A percentile compares a stretch with the other conserved stretches of the same genome.
phyloP scores from a whole-genome alignment of 2,113 vertebrate species.

The Syngnathoides biaculeatus region DNA sequence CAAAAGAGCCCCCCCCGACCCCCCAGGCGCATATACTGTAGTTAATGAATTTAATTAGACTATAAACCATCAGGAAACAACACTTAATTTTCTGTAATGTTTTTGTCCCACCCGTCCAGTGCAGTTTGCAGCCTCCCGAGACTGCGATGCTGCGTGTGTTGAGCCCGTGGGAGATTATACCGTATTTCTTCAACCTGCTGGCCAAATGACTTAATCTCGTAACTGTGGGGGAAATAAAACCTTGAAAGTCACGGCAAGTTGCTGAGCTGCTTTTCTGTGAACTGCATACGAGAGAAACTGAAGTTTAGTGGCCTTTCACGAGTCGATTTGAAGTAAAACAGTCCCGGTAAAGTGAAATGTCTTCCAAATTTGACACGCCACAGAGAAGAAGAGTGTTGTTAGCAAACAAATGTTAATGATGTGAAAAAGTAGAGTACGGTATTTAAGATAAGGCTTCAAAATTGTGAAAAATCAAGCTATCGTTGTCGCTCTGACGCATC shows the following conservation, averaged over 20 bases:
- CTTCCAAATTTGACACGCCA: too few species aligned
- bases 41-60: constrained; percentile 15
- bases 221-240: constrained; percentile 18
- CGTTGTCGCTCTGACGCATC: too few species aligned
- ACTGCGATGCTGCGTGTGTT: constrained; percentile 35
- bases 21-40: constrained; percentile 1
- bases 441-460: too few species aligned
- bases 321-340: too few species aligned
- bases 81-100: constrained; percentile 26
- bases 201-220: constrained; percentile 40
- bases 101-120: constrained; percentile 20
- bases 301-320: not conserved
- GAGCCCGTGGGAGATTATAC: constrained; percentile 28
- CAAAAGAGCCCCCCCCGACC: constrained; percentile 6
- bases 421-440: too few species aligned
- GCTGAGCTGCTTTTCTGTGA: constrained; percentile 11
- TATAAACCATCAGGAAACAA: constrained; percentile 23
- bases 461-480: too few species aligned
- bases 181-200: constrained; percentile 36
- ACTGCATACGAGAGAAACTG: constrained; percentile 2
- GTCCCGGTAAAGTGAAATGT: too few species aligned
- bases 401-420: too few species aligned
- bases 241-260: constrained; percentile 21
- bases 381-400: too few species aligned
- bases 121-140: constrained; percentile 20